Conservation (phyloP, 2,888 invertebrate genomes). For the Plagiodera versicolora region DNA sequence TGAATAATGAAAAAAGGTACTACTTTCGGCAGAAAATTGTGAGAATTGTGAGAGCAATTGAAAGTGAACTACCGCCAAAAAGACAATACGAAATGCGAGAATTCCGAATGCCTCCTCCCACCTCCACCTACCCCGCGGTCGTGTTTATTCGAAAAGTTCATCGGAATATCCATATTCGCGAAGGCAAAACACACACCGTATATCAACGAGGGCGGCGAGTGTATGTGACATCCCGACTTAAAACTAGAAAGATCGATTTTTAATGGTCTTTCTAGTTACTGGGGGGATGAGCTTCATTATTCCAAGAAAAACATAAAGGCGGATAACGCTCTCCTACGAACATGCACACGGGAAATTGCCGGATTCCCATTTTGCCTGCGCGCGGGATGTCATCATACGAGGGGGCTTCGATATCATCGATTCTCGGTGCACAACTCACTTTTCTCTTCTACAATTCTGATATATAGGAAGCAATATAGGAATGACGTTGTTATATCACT, state of each 20-base stretch:
- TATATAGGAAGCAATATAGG: too few species aligned
- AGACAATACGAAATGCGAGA: not conserved
- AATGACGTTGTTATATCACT: too few species aligned
- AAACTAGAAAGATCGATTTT: constrained; percentile 31
- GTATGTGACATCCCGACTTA: constrained; percentile 24
- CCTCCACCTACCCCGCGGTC: not conserved
- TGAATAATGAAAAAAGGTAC: too few species aligned
- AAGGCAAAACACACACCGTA: constrained; percentile 24
- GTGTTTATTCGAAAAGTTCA: constrained; percentile 27
- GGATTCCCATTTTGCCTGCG: constrained; percentile 7
- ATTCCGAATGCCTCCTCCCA: not conserved
- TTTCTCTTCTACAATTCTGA: too few species aligned
- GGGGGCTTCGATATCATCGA: not conserved
- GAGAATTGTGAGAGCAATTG: too few species aligned
- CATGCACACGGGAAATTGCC: constrained; percentile 23
- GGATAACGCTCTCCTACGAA: constrained; percentile 23
- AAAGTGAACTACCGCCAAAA: constrained; percentile 11
- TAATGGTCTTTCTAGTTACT: constrained; percentile 34
- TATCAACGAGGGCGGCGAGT: constrained; percentile 24
- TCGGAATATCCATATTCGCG: constrained; percentile 20
- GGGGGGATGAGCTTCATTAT: constrained; percentile 30
- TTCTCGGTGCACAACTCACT: not conserved
- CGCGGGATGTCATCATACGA: constrained; percentile 16
- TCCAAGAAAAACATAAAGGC: constrained; percentile 33
- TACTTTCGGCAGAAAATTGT: too few species aligned